These are phyloP conservation scores for Cyrtonyx montezumae DNA, from an alignment of 2,113 vertebrate species.

Conservation along the genomic window DNA sequence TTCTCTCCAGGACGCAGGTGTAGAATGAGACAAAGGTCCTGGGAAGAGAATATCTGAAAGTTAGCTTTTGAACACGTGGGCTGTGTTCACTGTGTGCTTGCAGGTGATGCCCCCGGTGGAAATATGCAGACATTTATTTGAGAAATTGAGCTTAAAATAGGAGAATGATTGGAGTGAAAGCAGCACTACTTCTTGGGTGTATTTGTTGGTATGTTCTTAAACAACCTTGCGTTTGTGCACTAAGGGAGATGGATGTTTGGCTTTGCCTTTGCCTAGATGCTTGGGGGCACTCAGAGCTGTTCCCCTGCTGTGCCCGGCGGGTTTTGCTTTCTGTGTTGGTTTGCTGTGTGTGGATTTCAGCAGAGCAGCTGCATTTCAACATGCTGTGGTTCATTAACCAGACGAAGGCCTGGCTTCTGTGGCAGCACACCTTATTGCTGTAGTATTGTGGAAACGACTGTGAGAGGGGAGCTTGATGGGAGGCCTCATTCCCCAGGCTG, in stretches of 20 bases:
- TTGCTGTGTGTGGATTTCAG: neutral
- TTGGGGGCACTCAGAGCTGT: neutral
- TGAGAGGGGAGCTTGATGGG: neutral
- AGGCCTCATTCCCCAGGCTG: neutral
- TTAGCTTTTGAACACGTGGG: neutral
- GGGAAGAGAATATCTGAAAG: neutral
- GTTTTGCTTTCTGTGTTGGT: neutral
- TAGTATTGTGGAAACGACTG: neutral
- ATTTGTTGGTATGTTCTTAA: neutral
- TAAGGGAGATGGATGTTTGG: neutral
- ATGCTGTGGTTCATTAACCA: neutral
- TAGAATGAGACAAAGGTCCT: neutral
- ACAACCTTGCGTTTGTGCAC: fast-evolving
- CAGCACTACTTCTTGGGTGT: neutral
- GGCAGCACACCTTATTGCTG: neutral
- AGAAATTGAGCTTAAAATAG: neutral
- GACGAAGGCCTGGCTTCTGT: neutral
- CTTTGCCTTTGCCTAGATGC: neutral
- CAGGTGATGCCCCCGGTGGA: neutral
- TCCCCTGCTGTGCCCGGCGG: neutral
- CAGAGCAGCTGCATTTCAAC: neutral
- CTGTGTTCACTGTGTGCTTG: neutral
- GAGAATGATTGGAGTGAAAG: neutral
- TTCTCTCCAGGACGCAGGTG: neutral
- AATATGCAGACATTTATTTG: neutral